These are phyloP conservation scores for Stegastes partitus DNA, from an alignment of 2,113 vertebrate species.

Conservation along the genomic window DNA sequence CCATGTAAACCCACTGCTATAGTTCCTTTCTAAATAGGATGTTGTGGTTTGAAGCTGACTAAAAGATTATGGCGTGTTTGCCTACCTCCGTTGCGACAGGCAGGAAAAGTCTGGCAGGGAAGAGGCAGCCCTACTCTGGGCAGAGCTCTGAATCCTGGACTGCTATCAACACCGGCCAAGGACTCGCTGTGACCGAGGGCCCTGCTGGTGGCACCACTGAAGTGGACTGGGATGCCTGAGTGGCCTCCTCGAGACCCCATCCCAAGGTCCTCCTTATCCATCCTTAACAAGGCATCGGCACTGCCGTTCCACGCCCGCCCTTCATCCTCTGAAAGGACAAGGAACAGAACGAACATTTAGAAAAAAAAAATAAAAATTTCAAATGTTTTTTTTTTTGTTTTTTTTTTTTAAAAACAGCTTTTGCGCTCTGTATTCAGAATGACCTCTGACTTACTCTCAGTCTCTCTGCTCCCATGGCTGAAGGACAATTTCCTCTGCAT, in stretches of 20 bases:
- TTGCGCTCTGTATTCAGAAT: slow-evolving; percentile 7
- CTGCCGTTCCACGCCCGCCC: slow-evolving; percentile 88
- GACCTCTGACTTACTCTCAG: slow-evolving; percentile 87
- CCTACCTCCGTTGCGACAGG: slow-evolving; percentile 92
- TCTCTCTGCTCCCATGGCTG: slow-evolving; percentile 87
- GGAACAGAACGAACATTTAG: slow-evolving; percentile 24
- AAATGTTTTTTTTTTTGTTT: neutral
- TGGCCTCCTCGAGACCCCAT: slow-evolving; percentile 67
- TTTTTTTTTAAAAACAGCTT: neutral
- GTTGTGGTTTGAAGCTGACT: slow-evolving; percentile 9
- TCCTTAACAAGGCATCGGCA: slow-evolving; percentile 81
- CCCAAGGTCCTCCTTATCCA: slow-evolving; percentile 86
- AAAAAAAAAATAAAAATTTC: no score
- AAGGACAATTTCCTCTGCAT: slow-evolving; percentile 91
- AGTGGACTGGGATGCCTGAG: slow-evolving; percentile 90
- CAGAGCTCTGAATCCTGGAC: slow-evolving; percentile 85
- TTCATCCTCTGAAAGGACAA: slow-evolving; percentile 83
- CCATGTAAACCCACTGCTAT: neutral
- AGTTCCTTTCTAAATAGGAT: slow-evolving; percentile 23
- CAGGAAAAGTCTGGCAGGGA: slow-evolving; percentile 93
- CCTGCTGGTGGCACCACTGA: slow-evolving; percentile 78
- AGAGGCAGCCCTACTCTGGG: slow-evolving; percentile 86
- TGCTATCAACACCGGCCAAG: slow-evolving; percentile 80
- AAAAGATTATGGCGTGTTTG: slow-evolving; percentile 4
- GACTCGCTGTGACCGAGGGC: slow-evolving; percentile 84